Evolutionary conservation across 2,888 invertebrate genomes (phyloP), one percentile per base, ranked within the genome.

Genomic region (Encarsia formosa): DNA sequence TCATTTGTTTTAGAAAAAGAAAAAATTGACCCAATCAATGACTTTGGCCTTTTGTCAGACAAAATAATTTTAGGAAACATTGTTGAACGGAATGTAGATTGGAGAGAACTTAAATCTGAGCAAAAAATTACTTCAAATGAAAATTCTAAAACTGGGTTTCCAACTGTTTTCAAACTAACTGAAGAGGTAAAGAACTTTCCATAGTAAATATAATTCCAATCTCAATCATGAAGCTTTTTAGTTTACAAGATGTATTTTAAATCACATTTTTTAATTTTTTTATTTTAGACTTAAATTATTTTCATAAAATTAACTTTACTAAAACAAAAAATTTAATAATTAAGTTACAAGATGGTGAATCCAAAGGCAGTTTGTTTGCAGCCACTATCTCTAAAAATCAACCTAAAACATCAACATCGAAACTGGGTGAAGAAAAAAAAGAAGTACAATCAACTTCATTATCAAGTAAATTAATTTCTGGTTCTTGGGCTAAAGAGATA

Each of bases 401-500:
- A 15, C 3, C 9, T 20, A 29, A 53, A n/a, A 40, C 5, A 40
- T 40, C 18, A 38, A 20, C 5, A 9, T 34, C 24, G 34, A 5
- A 15, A 11, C 3, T 11, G 1, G 18, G 19, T 40, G 4, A 9
- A 2, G 24, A 65, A 39, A 61, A 65, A 38, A 11, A 62, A 34
- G 48, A 52, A 15, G 38, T 4, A 20, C n/a, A 18, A 16, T 22
- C 19, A 5, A 15, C 23, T 43, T 19, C n/a, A n/a, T n/a, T n/a
- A n/a, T n/a, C n/a, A 23, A 65, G 61, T 51, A 45, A 52, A 22
- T 49, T 70, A 8, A 37, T 71, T 3, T 55, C 65, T 44, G 71
- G 70, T n/a, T 57, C 68, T 5, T 76, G 76, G 61, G 73, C 67
- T 47, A 19, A 59, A 59, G 75, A 79, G 62, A 87, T 93, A 52